Conservation (phyloP, 1,140 invertebrate genomes). For the Heliothis virescens region DNA sequence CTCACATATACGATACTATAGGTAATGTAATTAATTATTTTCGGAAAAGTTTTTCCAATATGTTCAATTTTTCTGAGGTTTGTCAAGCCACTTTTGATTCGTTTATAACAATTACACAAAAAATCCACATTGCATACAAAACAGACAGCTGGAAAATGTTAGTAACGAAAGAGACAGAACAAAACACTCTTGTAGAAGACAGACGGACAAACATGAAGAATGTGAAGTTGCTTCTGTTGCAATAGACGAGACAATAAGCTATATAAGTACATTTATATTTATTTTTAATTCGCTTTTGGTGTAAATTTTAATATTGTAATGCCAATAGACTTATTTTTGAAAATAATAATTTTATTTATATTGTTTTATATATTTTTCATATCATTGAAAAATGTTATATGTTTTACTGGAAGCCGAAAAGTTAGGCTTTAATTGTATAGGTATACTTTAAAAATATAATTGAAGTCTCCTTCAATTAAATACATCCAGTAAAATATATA, state of each 20-base stretch:
- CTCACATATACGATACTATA: too few species aligned
- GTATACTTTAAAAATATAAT: too few species aligned
- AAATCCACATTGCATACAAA: conserved; percentile 1
- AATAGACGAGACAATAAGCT: not conserved
- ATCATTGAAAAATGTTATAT: too few species aligned
- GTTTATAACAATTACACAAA: not conserved
- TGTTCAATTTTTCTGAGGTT: too few species aligned
- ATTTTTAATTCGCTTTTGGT: not conserved
- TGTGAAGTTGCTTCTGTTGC: not conserved
- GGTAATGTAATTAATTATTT: too few species aligned
- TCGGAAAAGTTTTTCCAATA: too few species aligned
- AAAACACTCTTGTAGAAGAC: conserved; percentile 37
- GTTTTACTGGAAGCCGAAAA: too few species aligned
- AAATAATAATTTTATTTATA: too few species aligned
- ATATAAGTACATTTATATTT: not conserved
- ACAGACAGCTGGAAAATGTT: conserved; percentile 11
- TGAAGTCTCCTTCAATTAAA: not conserved
- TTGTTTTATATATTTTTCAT: too few species aligned
- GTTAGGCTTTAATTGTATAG: too few species aligned
- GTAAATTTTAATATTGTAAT: too few species aligned
- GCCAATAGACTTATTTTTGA: too few species aligned
- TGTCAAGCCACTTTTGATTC: not conserved
- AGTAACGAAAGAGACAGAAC: conserved; percentile 27
- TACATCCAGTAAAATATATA: not conserved
- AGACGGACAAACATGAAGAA: conserved; percentile 4